Conservation (phyloP, 2,113 vertebrate species). For the Copsychus sechellarum region DNA sequence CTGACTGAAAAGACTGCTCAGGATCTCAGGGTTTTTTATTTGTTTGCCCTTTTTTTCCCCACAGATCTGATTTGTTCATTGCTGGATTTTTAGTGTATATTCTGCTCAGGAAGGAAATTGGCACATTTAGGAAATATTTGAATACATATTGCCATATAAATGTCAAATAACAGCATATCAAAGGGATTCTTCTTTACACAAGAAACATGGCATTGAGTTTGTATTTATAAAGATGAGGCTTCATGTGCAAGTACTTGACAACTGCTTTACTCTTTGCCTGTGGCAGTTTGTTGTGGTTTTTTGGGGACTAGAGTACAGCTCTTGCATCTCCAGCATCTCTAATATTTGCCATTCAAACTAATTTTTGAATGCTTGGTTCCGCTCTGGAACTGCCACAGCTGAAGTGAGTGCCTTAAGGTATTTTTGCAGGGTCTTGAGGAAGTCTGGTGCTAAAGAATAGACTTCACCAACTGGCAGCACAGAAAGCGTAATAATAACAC, state of each 20-base stretch:
- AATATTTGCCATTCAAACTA: neutral
- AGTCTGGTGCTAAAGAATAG: neutral
- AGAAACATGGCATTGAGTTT: neutral
- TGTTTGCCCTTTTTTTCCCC: neutral
- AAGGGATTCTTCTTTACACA: neutral
- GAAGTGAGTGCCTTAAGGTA: neutral
- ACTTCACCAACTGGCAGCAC: neutral
- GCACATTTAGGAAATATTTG: neutral
- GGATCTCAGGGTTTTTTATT: neutral
- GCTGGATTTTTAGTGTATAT: neutral
- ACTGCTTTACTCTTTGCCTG: neutral
- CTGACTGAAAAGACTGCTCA: neutral
- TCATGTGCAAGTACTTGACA: neutral
- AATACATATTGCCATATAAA: neutral
- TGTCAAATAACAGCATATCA: neutral
- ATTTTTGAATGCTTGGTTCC: neutral
- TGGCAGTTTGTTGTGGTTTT: neutral
- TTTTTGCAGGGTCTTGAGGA: neutral
- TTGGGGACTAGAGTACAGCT: neutral
- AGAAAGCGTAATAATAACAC: neutral
- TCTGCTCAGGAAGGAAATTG: neutral
- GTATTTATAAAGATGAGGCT: neutral
- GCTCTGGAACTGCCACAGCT: neutral
- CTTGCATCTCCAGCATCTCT: neutral
- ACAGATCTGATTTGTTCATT: neutral